Conservation (phyloP, 2,797 vertebrate genomes). For the Crax fasciolata region DNA sequence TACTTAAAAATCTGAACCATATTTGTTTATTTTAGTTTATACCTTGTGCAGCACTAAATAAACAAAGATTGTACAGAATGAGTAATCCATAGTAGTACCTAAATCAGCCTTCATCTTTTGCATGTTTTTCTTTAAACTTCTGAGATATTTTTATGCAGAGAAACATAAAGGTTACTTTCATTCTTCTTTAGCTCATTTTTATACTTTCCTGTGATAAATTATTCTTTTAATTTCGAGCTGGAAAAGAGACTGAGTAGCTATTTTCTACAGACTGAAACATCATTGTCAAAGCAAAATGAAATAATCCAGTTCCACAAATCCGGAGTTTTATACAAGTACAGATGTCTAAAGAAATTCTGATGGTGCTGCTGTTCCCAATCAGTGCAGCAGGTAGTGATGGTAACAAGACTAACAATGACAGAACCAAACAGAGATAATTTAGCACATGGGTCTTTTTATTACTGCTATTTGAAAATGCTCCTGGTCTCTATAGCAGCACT, state of each 20-base stretch:
- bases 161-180: constrained; percentile 33
- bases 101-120: constrained; percentile 14
- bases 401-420: not conserved
- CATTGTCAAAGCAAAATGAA: constrained; percentile 71
- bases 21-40: constrained; percentile 26
- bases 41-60: not conserved
- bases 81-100: not conserved
- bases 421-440: constrained; percentile 21
- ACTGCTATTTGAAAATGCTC: not conserved
- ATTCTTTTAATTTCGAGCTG: constrained; percentile 67
- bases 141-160: constrained; percentile 7
- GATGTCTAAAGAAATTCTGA: not conserved
- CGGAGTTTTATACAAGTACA: not conserved
- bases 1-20: not conserved
- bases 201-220: constrained; percentile 34
- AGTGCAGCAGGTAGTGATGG: constrained; percentile 39
- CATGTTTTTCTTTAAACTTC: constrained; percentile 27
- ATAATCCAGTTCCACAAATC: not conserved
- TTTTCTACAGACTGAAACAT: constrained; percentile 57
- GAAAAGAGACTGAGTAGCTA: constrained; percentile 51
- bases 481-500: not conserved
- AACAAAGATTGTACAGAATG: not conserved
- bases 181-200: constrained; percentile 43
- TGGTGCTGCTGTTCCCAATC: not conserved
- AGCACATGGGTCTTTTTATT: not conserved